Percentiles rank a stretch among this genome's conserved stretches.
phyloP scores from a whole-genome alignment of 2,888 invertebrate genomes.

The Pristionchus japonicus region DNA sequence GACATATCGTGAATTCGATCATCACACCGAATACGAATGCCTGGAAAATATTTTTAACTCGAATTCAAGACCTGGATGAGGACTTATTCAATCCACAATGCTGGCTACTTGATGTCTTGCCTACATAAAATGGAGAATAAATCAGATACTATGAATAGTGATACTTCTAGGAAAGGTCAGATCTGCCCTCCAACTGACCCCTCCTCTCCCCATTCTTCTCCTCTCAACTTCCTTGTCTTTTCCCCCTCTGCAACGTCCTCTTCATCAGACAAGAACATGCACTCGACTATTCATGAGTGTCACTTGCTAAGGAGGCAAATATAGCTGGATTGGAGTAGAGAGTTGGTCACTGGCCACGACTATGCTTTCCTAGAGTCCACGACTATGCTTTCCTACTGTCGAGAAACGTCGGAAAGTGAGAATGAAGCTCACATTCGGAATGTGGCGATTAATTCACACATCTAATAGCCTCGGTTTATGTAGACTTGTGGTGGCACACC shows the following conservation, averaged over 20 bases:
- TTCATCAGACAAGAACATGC: background rate
- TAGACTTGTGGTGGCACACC: too few species aligned
- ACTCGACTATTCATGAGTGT: conserved; percentile 4
- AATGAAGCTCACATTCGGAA: too few species aligned
- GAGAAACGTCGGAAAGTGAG: too few species aligned
- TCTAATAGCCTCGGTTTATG: too few species aligned
- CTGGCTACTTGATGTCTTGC: too few species aligned
- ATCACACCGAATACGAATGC: conserved; percentile 74
- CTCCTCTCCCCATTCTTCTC: background rate
- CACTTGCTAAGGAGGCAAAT: conserved; percentile 24
- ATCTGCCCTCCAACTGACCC: background rate
- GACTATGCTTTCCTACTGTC: background rate
- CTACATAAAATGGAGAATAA: too few species aligned
- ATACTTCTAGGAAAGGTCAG: background rate
- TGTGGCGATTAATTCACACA: too few species aligned
- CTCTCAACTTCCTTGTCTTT: background rate
- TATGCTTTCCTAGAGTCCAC: too few species aligned
- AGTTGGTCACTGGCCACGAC: background rate
- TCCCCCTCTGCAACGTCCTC: background rate
- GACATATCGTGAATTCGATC: conserved; percentile 74
- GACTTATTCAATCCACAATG: too few species aligned
- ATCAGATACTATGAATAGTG: background rate
- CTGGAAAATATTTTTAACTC: conserved; percentile 48
- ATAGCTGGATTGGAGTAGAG: background rate
- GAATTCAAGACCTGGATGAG: too few species aligned